Percentiles rank a stretch among this genome's conserved stretches.
Conservation (phyloP, 1,140 invertebrate genomes). For the Trinorchestia longiramus region DNA sequence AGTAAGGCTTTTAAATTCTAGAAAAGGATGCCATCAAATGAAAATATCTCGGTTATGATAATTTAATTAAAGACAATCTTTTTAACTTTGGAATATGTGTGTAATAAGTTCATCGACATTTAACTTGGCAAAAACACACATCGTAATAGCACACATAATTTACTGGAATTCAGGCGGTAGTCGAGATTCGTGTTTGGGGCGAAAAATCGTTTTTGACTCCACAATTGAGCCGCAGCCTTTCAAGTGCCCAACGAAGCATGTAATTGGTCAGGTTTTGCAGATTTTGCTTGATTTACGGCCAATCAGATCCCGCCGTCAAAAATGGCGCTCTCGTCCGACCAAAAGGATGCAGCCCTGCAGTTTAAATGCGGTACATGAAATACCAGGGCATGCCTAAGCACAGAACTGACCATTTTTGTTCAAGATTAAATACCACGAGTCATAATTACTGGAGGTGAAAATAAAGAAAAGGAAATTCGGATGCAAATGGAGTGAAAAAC, state of each 20-base stretch:
- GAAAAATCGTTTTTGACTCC: neutral
- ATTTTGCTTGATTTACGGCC: constrained; percentile 13
- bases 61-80: neutral
- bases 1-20: neutral
- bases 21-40: neutral
- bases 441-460: neutral
- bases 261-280: neutral
- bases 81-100: neutral
- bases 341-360: neutral
- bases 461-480: neutral
- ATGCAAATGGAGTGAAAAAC: neutral
- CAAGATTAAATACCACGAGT: neutral
- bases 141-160: neutral
- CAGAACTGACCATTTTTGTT: neutral
- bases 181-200: neutral
- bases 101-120: neutral
- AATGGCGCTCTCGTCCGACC: neutral
- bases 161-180: neutral
- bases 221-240: constrained; percentile 1
- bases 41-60: neutral
- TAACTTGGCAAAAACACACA: neutral
- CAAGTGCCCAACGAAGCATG: constrained; percentile 10
- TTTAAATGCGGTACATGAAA: neutral
- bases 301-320: neutral
- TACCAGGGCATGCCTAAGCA: neutral